phyloP scores from a whole-genome alignment of 2,113 vertebrate species.

The Percopsis transmontana region DNA sequence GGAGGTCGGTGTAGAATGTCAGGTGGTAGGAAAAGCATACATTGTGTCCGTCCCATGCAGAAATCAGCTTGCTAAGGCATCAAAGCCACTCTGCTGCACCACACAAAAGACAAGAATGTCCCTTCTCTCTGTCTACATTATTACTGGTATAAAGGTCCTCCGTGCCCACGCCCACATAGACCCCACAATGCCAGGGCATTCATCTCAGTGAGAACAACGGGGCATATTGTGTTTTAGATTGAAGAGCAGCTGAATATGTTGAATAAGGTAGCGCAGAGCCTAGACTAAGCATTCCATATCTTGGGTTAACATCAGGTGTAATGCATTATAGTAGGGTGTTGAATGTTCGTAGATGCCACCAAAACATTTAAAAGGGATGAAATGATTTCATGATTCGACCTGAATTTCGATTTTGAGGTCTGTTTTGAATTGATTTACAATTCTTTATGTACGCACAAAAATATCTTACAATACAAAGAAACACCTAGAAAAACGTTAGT shows the following conservation, averaged over 20 bases:
- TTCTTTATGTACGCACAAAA: too few species aligned
- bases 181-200: slow-evolving; percentile 64
- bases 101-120: slow-evolving; percentile 42
- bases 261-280: slow-evolving; percentile 42
- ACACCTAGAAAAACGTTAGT: too few species aligned
- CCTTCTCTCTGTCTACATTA: slow-evolving; percentile 30
- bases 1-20: slow-evolving; percentile 52
- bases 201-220: slow-evolving; percentile 63
- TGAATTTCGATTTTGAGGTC: too few species aligned
- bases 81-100: slow-evolving; percentile 23
- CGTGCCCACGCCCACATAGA: slow-evolving; percentile 52
- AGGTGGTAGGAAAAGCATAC: slow-evolving; percentile 33
- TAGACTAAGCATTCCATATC: slow-evolving; percentile 25
- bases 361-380: too few species aligned
- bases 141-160: slow-evolving; percentile 60
- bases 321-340: background rate
- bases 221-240: slow-evolving; percentile 53
- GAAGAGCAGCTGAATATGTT: slow-evolving; percentile 42
- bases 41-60: slow-evolving; percentile 13
- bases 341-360: too few species aligned
- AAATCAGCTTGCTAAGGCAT: slow-evolving; percentile 34
- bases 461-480: too few species aligned
- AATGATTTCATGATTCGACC: too few species aligned
- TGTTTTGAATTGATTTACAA: too few species aligned
- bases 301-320: slow-evolving; percentile 23